Conservation (phyloP, 2,888 invertebrate genomes). For the Cheilosia grossa region DNA sequence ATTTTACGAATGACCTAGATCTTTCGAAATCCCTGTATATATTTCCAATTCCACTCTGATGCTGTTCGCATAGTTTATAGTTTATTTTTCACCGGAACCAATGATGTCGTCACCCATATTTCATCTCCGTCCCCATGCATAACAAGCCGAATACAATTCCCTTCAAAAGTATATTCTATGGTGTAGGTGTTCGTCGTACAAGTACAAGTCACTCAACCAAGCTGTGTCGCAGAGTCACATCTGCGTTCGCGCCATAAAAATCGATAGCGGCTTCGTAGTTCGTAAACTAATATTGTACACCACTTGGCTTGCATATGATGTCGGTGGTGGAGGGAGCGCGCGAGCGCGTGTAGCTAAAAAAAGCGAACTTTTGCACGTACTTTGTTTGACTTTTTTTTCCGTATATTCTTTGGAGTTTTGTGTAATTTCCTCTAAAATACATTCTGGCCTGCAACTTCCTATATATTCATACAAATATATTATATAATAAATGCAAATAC, state of each 20-base stretch:
- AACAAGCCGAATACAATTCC: conserved; percentile 26
- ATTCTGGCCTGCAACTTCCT: conserved; percentile 56
- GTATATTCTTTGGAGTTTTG: conserved; percentile 33
- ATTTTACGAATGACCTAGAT: no score
- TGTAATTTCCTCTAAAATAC: conserved; percentile 55
- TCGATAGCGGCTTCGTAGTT: conserved; percentile 42
- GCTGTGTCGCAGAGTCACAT: conserved; percentile 22
- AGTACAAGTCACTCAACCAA: neutral
- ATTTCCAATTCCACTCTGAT: conserved; percentile 17
- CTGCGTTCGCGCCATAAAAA: conserved; percentile 57
- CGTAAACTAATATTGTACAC: neutral
- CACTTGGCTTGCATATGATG: conserved; percentile 3
- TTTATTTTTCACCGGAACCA: conserved; percentile 56
- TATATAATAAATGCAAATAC: conserved; percentile 69
- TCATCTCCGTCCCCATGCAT: conserved; percentile 43
- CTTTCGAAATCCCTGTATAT: neutral
- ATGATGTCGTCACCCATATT: conserved; percentile 66
- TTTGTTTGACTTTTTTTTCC: conserved; percentile 23
- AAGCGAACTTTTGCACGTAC: conserved; percentile 68
- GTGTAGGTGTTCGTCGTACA: conserved; percentile 5
- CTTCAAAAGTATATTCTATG: conserved; percentile 25
- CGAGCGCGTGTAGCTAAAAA: conserved; percentile 60
- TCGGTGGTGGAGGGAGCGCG: conserved; percentile 25
- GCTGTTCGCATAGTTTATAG: neutral
- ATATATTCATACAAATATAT: conserved; percentile 47